Conservation (phyloP, 2,113 vertebrate genomes). For the Pelobates fuscus region DNA sequence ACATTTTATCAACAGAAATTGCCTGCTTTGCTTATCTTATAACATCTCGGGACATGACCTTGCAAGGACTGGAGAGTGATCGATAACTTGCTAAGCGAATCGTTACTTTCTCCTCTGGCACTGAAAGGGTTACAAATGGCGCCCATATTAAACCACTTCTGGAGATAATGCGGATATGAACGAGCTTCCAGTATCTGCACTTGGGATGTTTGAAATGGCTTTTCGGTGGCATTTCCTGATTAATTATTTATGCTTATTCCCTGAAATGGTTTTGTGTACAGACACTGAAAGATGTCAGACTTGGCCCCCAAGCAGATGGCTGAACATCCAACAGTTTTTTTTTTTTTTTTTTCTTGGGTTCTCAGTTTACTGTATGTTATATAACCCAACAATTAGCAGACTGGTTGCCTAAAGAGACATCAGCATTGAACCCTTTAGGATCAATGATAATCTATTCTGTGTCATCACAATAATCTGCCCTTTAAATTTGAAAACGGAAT, state of each 20-base stretch:
- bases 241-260: slow-evolving; percentile 27
- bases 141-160: neutral
- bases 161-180: neutral
- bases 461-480: too few species aligned
- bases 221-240: neutral
- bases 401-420: too few species aligned
- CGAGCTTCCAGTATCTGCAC: neutral
- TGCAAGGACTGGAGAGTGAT: too few species aligned
- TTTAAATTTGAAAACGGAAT: too few species aligned
- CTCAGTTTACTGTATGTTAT: neutral
- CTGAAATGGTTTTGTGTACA: neutral
- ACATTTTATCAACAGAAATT: too few species aligned
- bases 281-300: neutral
- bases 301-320: neutral
- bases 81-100: too few species aligned
- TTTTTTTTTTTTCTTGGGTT: neutral
- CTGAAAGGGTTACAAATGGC: neutral
- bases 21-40: too few species aligned
- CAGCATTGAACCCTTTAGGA: too few species aligned
- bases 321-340: neutral
- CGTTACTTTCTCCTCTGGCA: neutral
- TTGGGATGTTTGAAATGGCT: neutral
- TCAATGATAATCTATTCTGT: too few species aligned
- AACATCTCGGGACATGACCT: too few species aligned
- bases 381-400: too few species aligned